Evolutionary conservation across 2,888 invertebrate species (phyloP).

Genomic region (Pelosia muscerda): DNA sequence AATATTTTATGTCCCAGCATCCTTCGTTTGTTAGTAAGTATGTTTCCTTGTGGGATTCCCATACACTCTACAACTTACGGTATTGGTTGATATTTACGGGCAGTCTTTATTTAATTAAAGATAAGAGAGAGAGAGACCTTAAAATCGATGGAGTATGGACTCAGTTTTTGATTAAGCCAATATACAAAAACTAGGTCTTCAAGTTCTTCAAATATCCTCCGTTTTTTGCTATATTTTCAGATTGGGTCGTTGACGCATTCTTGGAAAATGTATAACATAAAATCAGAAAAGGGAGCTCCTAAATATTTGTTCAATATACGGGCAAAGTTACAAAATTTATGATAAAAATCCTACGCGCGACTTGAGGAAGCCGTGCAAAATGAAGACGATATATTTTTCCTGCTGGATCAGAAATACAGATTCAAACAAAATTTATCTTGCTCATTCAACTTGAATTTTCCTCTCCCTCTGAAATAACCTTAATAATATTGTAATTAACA

Average conservation of each 20-base stretch:
- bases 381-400: conserved; percentile 4
- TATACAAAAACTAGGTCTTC: not conserved
- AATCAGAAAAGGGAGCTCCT: conserved; percentile 1
- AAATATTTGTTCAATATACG: conserved; percentile 4
- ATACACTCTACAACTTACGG: not conserved
- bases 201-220: not conserved
- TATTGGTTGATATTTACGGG: not conserved
- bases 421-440: conserved; percentile 2
- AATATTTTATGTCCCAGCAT: too few species aligned
- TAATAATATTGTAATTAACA: not conserved
- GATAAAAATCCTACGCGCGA: conserved; percentile 2
- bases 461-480: not conserved
- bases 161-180: not conserved
- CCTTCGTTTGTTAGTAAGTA: not conserved
- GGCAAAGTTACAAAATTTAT: conserved; percentile 1
- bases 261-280: not conserved
- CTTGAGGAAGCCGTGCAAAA: not conserved
- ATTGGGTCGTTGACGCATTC: not conserved
- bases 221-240: not conserved
- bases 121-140: not conserved
- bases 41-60: not conserved
- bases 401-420: conserved; percentile 1
- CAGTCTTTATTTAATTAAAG: not conserved
- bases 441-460: not conserved
- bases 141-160: not conserved